A percentile compares a stretch with the other conserved stretches of the same genome.
Evolutionary conservation across 2,888 invertebrate genomes (phyloP).

Genomic region (Herminia tarsipennalis): DNA sequence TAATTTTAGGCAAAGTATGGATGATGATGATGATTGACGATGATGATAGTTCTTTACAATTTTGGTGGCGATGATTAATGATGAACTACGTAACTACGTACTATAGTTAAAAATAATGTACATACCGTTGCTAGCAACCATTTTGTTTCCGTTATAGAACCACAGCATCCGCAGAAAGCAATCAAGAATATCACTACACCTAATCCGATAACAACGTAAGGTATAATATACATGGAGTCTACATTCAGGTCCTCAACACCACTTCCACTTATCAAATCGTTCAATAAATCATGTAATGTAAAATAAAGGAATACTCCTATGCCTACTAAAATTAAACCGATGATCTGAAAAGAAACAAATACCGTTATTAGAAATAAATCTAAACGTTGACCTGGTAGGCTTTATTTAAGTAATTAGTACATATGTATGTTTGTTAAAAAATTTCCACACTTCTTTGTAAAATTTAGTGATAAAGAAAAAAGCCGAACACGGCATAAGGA

Average conservation of each 20-base stretch:
- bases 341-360: conserved; percentile 22
- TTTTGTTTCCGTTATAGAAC: conserved; percentile 36
- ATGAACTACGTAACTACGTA: neutral
- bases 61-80: too few relatives aligned
- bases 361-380: neutral
- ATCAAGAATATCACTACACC: conserved; percentile 27
- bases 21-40: too few relatives aligned
- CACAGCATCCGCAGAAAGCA: conserved; percentile 34
- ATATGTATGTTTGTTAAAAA: too few relatives aligned
- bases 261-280: too few relatives aligned
- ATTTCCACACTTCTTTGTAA: too few relatives aligned
- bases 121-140: conserved; percentile 33
- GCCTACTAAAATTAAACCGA: conserved; percentile 22
- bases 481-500: too few relatives aligned
- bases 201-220: conserved; percentile 20
- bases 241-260: too few relatives aligned
- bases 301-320: conserved; percentile 10
- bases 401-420: too few relatives aligned
- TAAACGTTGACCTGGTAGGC: too few relatives aligned
- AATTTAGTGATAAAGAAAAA: too few relatives aligned
- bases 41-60: too few relatives aligned
- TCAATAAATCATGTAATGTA: neutral
- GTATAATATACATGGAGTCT: conserved; percentile 6
- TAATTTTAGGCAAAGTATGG: too few relatives aligned
- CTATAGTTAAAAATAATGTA: neutral